A percentile compares a stretch with the other conserved stretches of the same genome.
These are phyloP conservation scores for Drosophila subpulchrella DNA, from an alignment of 1,140 invertebrate species.

Conservation along the genomic window DNA sequence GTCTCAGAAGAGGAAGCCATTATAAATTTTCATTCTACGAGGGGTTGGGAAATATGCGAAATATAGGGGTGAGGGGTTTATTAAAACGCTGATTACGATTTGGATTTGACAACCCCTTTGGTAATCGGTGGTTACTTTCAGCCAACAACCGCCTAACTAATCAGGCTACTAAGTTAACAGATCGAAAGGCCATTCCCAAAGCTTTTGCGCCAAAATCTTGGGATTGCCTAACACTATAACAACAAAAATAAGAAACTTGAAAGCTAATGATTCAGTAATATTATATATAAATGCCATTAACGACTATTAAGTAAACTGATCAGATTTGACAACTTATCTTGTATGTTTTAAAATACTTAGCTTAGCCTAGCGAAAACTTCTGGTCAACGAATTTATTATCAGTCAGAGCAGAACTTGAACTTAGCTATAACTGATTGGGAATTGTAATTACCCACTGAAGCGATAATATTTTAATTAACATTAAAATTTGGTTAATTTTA, in stretches of 20 bases:
- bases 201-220: too few relatives aligned
- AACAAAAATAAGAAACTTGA: not conserved
- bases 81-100: conserved; percentile 63
- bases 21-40: conserved; percentile 54
- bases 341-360: too few relatives aligned
- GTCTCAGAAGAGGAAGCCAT: conserved; percentile 64
- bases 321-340: too few relatives aligned
- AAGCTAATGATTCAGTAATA: not conserved
- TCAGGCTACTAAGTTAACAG: not conserved
- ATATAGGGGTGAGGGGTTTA: conserved; percentile 31
- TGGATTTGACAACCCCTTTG: conserved; percentile 1
- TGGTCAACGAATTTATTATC: too few relatives aligned
- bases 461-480: too few relatives aligned
- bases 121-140: conserved; percentile 3
- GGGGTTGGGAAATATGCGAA: conserved; percentile 3
- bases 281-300: too few relatives aligned
- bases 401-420: too few relatives aligned
- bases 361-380: too few relatives aligned
- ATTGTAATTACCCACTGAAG: too few relatives aligned
- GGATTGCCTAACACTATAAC: not conserved
- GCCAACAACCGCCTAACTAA: not conserved
- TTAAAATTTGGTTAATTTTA: too few relatives aligned
- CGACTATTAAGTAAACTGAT: too few relatives aligned
- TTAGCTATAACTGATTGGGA: too few relatives aligned
- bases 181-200: not conserved